Base-by-base conservation (phyloP, 1,140 invertebrate genomes). In the Brachionus angularis region DNA sequence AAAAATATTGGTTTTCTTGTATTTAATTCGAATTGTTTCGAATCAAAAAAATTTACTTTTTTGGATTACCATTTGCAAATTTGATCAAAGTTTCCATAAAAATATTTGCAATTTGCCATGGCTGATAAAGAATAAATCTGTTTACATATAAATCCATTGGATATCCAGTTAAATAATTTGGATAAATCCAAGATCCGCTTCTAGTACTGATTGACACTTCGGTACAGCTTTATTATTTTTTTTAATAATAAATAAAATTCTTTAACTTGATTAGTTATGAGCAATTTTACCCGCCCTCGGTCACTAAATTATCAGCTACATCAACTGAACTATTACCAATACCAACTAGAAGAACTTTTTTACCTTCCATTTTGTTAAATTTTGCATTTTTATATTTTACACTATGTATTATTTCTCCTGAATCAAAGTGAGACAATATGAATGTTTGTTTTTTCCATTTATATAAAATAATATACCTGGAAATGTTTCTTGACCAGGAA, bases 251-350 rank as follows among this genome's bases (percentile, higher is more conserved):
- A 42, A 42, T 42, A 10, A 42, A n/a, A 42, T 42, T 42, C 10
- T 10, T 10, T 42, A 10, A 42, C 7, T 12, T 12, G 25, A 42
- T 7, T 12, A 31, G 12, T 42, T 14, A 61, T 12, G 12, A 61
- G n/a, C n/a, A n/a, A 21, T 10, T 27, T 46, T 62, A 79, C 77
- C 77, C 77, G 46, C 79, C 77, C 21, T 73, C 73, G 34, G 75
- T 74, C 8, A 76, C 77, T 73, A 75, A 77, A 58, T 80, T 75
- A 0, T 76, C 75, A 16, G 79, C 79, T 5, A 42, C 75, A 75
- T 80, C 79, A 2, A 80, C 77, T 50, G 77, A 78, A 73, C 77
- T 79, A 74, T 80, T 80, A 7, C 79, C 79, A 55, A 80, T 79
- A 21, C 79, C 79, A 58, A 80, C 77, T 7, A 80, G 62, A 25